Conservation (phyloP, 1,140 invertebrate genomes). For the Hesperophylax magnus region DNA sequence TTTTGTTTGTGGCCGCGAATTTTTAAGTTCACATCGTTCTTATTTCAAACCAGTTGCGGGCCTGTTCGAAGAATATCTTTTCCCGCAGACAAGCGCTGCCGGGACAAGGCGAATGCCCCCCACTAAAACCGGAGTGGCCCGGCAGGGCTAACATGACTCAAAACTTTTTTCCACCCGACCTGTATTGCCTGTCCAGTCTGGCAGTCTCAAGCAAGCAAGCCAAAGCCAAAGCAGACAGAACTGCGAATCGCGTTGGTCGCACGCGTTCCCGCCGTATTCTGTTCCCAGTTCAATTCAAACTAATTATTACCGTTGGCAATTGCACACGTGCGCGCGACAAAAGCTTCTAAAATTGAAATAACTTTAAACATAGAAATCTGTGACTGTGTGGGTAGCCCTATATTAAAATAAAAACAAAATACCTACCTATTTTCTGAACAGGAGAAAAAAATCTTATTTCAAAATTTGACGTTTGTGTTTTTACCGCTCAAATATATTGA, state of each 20-base stretch:
- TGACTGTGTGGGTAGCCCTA: neutral
- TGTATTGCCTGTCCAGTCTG: slow-evolving; percentile 11
- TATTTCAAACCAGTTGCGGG: neutral
- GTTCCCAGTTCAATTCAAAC: slow-evolving; percentile 10
- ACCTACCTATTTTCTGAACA: neutral
- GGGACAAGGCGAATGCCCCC: slow-evolving; percentile 32
- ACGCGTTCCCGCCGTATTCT: slow-evolving; percentile 15
- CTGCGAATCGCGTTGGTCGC: slow-evolving; percentile 28
- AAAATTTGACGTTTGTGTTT: slow-evolving; percentile 14
- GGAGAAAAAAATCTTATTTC: neutral
- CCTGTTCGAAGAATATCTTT: slow-evolving; percentile 24
- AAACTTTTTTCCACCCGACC: slow-evolving; percentile 38
- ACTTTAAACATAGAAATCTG: neutral
- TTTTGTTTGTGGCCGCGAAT: too few species aligned
- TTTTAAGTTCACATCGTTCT: too few species aligned
- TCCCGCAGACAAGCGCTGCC: slow-evolving; percentile 18
- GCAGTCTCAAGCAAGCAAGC: neutral
- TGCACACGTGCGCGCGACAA: slow-evolving; percentile 10
- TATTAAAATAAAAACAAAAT: neutral
- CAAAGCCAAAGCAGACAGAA: neutral
- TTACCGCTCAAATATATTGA: too few species aligned
- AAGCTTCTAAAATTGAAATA: neutral
- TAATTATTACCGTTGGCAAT: slow-evolving; percentile 27
- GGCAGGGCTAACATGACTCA: slow-evolving; percentile 34
- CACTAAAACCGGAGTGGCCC: slow-evolving; percentile 35